These are phyloP conservation scores for Solenopsis fugax DNA, from an alignment of 1,140 invertebrate genomes.

Conservation along the genomic window DNA sequence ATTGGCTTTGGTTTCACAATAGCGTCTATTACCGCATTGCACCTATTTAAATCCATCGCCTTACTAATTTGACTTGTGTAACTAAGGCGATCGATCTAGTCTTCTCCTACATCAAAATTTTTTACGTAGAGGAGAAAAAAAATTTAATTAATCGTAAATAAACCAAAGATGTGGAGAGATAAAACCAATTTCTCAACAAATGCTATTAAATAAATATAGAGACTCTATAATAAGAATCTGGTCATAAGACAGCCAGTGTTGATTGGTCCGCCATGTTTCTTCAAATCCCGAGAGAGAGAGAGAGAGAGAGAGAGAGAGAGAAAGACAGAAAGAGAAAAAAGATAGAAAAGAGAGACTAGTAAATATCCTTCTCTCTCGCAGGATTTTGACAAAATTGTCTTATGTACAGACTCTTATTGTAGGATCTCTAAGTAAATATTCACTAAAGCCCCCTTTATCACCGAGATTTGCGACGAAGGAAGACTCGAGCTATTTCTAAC, in stretches of 20 bases:
- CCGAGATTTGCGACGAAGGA: conserved; percentile 18
- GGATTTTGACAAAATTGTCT: no score
- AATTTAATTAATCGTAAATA: neutral
- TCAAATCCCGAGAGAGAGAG: no score
- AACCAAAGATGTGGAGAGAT: neutral
- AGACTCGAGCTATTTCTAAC: conserved; percentile 34
- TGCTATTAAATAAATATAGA: neutral
- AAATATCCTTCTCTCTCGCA: no score
- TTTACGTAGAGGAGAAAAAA: neutral
- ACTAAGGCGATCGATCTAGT: conserved; percentile 4
- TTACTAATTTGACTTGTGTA: neutral
- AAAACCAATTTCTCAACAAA: neutral
- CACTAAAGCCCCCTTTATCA: neutral
- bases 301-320: no score
- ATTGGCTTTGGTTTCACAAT: conserved; percentile 1
- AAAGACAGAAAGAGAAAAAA: no score
- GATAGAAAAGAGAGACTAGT: no score
- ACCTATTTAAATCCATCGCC: neutral
- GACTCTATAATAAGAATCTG: no score
- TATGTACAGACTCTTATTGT: no score
- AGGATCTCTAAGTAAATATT: neutral
- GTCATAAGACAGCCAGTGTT: no score
- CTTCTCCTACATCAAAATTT: neutral
- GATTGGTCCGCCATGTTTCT: no score
- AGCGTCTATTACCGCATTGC: conserved; percentile 18